A percentile compares a stretch with the other conserved stretches of the same genome.
phyloP scores from a whole-genome alignment of 2,888 invertebrate genomes.

The Atrina japonica region DNA sequence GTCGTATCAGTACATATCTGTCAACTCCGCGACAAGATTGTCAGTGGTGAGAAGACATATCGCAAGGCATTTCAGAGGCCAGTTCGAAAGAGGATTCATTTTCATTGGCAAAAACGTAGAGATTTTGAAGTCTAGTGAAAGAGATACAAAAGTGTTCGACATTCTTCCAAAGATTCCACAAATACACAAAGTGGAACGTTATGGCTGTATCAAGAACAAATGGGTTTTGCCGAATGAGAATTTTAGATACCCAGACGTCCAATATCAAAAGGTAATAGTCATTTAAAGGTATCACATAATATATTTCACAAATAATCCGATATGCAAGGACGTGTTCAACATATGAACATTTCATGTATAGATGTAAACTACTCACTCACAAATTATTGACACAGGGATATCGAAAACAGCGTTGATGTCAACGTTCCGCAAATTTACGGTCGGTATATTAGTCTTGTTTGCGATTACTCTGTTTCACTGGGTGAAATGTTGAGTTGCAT shows the following conservation, averaged over 20 bases:
- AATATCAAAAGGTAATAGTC: slow-evolving; percentile 54
- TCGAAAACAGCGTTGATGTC: too few species aligned
- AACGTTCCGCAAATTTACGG: too few species aligned
- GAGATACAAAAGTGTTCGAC: slow-evolving; percentile 48
- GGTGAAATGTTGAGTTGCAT: too few species aligned
- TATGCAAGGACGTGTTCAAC: too few species aligned
- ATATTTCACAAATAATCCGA: too few species aligned
- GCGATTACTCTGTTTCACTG: too few species aligned
- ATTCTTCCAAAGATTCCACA: slow-evolving; percentile 52
- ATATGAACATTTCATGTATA: too few species aligned
- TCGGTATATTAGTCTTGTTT: too few species aligned
- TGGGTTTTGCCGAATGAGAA: slow-evolving; percentile 29
- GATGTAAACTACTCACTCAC: too few species aligned
- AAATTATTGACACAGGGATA: too few species aligned
- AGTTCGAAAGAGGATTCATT: slow-evolving; percentile 53
- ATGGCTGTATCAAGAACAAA: not conserved
- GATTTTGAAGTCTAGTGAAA: slow-evolving; percentile 47
- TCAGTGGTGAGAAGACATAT: slow-evolving; percentile 41
- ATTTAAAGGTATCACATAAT: not conserved
- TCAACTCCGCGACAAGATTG: slow-evolving; percentile 50
- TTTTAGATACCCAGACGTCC: slow-evolving; percentile 52
- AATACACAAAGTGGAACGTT: not conserved
- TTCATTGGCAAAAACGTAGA: slow-evolving; percentile 51
- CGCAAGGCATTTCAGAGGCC: slow-evolving; percentile 40
- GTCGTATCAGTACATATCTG: slow-evolving; percentile 39